Percentiles rank a stretch among this genome's conserved stretches.
phyloP scores from a whole-genome alignment of 2,797 vertebrate species.

The Enteromius paludinosus region DNA sequence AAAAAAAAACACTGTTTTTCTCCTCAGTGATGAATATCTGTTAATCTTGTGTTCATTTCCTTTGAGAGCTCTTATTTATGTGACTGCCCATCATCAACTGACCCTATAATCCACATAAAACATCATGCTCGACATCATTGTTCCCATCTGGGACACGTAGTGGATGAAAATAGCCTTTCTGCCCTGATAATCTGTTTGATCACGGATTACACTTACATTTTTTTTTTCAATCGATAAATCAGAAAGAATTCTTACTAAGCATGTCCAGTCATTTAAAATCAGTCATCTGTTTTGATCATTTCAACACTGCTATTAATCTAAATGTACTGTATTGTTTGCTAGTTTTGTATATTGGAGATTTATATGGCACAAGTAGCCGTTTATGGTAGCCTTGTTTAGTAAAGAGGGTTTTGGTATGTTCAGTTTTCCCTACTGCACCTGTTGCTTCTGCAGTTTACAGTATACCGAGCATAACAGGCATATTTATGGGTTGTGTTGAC shows the following conservation, averaged over 20 bases:
- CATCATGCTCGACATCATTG: conserved; percentile 57
- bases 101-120: conserved; percentile 70
- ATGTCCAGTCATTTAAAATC: background rate
- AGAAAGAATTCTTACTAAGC: background rate
- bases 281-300: background rate
- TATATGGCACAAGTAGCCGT: background rate
- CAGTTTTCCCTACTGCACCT: no score
- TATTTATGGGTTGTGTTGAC: background rate
- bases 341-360: background rate
- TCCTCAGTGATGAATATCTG: conserved; percentile 4
- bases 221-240: conserved; percentile 34
- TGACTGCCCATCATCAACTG: conserved; percentile 58
- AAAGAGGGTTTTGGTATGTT: background rate
- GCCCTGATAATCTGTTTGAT: conserved; percentile 54
- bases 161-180: conserved; percentile 56
- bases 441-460: background rate
- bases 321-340: background rate
- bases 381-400: background rate
- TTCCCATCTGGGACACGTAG: conserved; percentile 65
- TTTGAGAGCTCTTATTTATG: conserved; percentile 53
- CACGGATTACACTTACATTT: conserved; percentile 47
- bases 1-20: background rate
- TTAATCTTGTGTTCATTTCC: conserved; percentile 53
- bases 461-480: background rate
- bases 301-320: background rate